phyloP scores from a whole-genome alignment of 1,140 invertebrate species.

The Tetramorium parvispinum region DNA sequence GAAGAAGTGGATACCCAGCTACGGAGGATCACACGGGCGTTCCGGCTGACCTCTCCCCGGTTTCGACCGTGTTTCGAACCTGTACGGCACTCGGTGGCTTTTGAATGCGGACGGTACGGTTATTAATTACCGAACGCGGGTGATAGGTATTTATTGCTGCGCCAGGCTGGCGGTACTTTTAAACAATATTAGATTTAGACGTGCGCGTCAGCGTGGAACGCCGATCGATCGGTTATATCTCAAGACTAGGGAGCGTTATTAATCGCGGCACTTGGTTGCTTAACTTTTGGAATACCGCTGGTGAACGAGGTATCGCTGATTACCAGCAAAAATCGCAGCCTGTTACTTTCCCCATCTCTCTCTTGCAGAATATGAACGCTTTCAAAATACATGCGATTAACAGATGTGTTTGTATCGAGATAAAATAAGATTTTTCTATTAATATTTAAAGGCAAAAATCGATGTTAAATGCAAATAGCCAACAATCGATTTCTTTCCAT shows the following conservation, averaged over 20 bases:
- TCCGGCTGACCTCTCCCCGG: constrained; percentile 55
- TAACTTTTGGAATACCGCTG: constrained; percentile 34
- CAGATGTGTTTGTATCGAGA: background rate
- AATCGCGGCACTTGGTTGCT: constrained; percentile 43
- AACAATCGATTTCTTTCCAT: background rate
- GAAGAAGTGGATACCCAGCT: constrained; percentile 53
- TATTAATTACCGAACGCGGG: constrained; percentile 58
- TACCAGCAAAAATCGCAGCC: background rate
- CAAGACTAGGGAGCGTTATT: constrained; percentile 17
- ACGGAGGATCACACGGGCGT: constrained; percentile 67
- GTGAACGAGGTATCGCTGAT: background rate
- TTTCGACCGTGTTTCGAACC: constrained; percentile 40
- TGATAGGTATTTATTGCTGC: constrained; percentile 52
- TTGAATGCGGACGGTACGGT: constrained; percentile 38
- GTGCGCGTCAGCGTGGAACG: constrained; percentile 37
- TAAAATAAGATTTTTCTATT: background rate
- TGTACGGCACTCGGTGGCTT: constrained; percentile 16
- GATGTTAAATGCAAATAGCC: background rate
- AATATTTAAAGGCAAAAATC: background rate
- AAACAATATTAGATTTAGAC: constrained; percentile 58
- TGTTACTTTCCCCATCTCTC: background rate
- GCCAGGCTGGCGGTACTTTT: constrained; percentile 41
- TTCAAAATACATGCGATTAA: background rate
- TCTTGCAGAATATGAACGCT: background rate
- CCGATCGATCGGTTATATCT: constrained; percentile 37